Base-by-base conservation (phyloP, 2,113 vertebrate genomes). In the Psittacula cyanocephala region DNA sequence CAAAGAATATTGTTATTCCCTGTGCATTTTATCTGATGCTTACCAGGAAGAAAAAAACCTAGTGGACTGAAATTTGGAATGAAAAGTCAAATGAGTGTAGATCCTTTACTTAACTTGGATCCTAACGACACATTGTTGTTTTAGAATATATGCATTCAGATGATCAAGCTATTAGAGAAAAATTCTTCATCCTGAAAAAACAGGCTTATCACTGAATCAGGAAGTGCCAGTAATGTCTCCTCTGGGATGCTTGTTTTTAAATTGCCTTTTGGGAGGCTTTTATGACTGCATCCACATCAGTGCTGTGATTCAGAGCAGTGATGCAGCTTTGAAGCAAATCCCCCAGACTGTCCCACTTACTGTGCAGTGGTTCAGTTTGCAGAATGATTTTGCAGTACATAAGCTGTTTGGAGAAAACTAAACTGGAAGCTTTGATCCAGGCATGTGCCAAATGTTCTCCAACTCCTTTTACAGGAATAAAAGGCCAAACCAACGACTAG, bases 251-350 rank as follows among this genome's bases (percentile, higher is more conserved):
- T 91, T 95, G 84, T 95, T 95, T 96, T 97, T 79, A 96, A 95
- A 97, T 93, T 95, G 95, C 65, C 94, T 91, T 95, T 95, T 92
- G 96, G 95, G 95, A 95, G 62, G 94, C 86, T 96, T 97, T 96
- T 96, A 95, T 62, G 86, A 53, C 83, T 93, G 43, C 89, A 81
- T 92, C 92, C 91, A 64, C 83, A 94, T 75, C 86, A 91, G 62
- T 25, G 57, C 89, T 76, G 77, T 79, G 91, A 95, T 92, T 93
- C 92, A 93, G 81, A 88, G 69, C 52, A 47, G 60, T 12, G 95
- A 75, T 94, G 91, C 47, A 90, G 77, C 92, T 93, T 78, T 63
- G 83, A 86, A 91, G 95, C 88, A 92, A 94, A 89, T 91, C 83
- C 77, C 69, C 77, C 69, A 81, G 92, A 74, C 81, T 64, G 81